Evolutionary conservation across 2,113 vertebrate genomes (phyloP), one percentile per base, ranked within the genome.

Genomic region (Muntiacus reevesi): DNA sequence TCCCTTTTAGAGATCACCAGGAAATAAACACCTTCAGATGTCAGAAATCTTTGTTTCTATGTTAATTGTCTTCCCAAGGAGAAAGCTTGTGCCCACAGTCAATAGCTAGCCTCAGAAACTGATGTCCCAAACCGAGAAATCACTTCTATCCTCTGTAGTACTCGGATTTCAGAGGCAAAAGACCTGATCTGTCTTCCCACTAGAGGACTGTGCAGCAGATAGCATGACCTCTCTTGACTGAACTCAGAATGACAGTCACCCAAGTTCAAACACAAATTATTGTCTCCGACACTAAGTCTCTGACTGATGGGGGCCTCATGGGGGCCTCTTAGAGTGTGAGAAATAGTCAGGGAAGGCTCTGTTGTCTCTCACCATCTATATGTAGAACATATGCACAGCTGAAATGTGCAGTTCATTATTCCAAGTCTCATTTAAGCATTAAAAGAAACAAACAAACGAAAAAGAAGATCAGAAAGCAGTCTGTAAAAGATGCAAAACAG

Each of bases 251-350:
- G 25, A 96, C 28, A 87, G 45, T 93, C 55, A 92, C 45, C 19
- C 45, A 96, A 87, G 40, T 92, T 57, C 92, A 94, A 89, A 95
- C 55, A 91, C 82, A 92, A 98, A 94, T 81, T 50, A 90, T 21
- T 27, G 33, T 76, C 91, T 94, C 87, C 85, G 71, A 84, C 25
- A 78, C 64, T 74, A 94, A 97, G 62, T 78, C 52, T 59, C 50
- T 92, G 82, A 74, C n/a, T 94, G 59, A 95, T 2, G 81, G n/a
- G 17, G 76, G 52, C 47, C n/a, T 71, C 91, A 94, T 2, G 76
- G n/a, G 25, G 76, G 52, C 43, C n/a, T 74, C 91, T 62, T 21
- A 71, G 50, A 90, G 45, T 71, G 21, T 81, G 17, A 87, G 92
- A 90, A 62, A 86, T 21, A 81, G 64, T 59, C 45, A 57, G 17